Base-by-base conservation (phyloP, 2,113 vertebrate genomes). In the Phrynosoma platyrhinos region DNA sequence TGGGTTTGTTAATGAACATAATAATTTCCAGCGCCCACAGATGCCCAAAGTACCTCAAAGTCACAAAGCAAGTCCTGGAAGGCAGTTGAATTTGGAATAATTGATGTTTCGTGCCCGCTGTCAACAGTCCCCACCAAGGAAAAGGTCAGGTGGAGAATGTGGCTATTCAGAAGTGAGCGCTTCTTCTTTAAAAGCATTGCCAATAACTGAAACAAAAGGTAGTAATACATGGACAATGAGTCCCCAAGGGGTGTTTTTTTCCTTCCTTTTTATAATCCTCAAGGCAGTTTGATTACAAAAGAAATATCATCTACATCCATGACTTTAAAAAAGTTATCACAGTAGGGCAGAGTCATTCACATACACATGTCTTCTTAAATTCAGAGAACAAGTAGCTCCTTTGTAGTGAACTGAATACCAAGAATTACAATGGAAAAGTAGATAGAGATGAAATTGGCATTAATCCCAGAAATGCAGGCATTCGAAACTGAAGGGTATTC, bases 101-200 rank as follows among this genome's bases (percentile, higher is more conserved):
- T 99, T 91, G 98, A 99, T 13, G 99, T 99, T 95, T 99, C 99
- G 0, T 99, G 98, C 36, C 99, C 99, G 0, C 99, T 99, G 85
- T 99, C 99, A 0, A 99, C 98, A 0, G 99, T 99, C 86, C 99
- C 99, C 95, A 99, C 99, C 95, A 99, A 95, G 62, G 99, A 99
- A 95, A 99, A 99, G 58, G 99, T 99, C 88, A 99, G 96, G 92
- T 99, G 99, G 25, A 99, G 98, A 91, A 99, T 99, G 95, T 99
- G 99, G 88, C 99, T 99, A 95, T 99, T 99, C 82, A 99, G 97
- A 88, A 99, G 98, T 5, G 97, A 97, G 1, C 99, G 97, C 83
- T 99, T 99, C 97, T 98, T 99, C 97, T 99, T 99, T 85, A 99
- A 95, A 89, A 99, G 95, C 99, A 99, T 99, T 9, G 99, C 99